Base-by-base conservation (phyloP, 1,140 invertebrate genomes). In the Platorchestia sp. region DNA sequence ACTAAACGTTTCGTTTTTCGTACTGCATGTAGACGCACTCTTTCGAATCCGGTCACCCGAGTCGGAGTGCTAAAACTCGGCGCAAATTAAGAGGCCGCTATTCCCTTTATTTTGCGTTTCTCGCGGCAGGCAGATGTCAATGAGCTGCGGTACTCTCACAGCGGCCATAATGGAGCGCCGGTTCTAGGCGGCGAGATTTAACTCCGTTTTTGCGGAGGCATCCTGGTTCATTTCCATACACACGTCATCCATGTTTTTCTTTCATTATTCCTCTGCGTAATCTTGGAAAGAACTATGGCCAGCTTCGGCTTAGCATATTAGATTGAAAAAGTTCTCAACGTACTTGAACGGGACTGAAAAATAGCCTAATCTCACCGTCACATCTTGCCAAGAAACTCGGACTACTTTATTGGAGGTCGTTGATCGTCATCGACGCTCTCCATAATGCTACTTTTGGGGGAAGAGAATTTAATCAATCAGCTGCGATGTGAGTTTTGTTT, bases 261-360 rank as follows among this genome's bases (percentile, higher is more conserved):
- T 93, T 93, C 91, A 93, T 93, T 93, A 93, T 93, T 93, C 45
- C 91, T 93, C 91, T 93, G 91, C 91, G 91, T 93, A 93, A 93
- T 93, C 91, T 93, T 93, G 91, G 91, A 93, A 93, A 93, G 91
- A 93, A 93, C 45, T 47, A 93, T 93, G 91, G 91, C 43, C 45
- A 47, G 91, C 36, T 40, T 45, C 43, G 44, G 45, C 91, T 93
- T 93, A 93, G 91, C 91, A 93, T 93, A 93, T 93, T 93, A 93
- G 91, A 93, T 93, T 93, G 91, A 93, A 93, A 93, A 93, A 93
- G 91, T 93, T 93, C 47, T 93, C n/a, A 93, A 44, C 44, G 43
- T 27, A 36, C 91, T 45, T 19, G 47, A 93, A 16, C 16, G 87
- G 91, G 44, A 16, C 40, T 47, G 91, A 93, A 93, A 93, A 93